phyloP scores from a whole-genome alignment of 2,797 vertebrate species.

The Sitta carolinensis region DNA sequence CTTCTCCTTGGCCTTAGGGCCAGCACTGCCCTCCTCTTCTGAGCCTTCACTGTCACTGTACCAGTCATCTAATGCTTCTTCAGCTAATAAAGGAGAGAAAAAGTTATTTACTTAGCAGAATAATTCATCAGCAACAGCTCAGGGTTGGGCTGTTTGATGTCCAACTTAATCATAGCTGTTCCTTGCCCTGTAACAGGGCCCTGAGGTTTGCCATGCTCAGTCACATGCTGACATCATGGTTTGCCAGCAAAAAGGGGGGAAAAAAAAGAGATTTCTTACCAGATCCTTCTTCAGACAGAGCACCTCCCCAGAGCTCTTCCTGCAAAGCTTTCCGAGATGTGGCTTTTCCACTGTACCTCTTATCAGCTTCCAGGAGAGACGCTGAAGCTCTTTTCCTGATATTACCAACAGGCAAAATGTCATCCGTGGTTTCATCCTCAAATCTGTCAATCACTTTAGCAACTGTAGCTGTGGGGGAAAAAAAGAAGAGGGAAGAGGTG shows the following conservation, averaged over 20 bases:
- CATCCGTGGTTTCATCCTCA: slow-evolving; percentile 77
- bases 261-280: slow-evolving; percentile 54
- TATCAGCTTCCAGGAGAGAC: slow-evolving; percentile 83
- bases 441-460: slow-evolving; percentile 88
- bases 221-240: not conserved
- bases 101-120: not conserved
- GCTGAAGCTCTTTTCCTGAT: slow-evolving; percentile 78
- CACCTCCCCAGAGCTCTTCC: slow-evolving; percentile 78
- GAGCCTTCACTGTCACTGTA: slow-evolving; percentile 35
- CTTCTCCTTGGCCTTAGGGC: slow-evolving; percentile 7
- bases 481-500: not conserved
- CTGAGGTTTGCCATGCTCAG: not conserved
- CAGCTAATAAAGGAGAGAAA: slow-evolving; percentile 21
- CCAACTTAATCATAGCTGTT: not conserved
- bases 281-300: slow-evolving; percentile 67
- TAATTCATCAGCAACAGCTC: not conserved
- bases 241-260: not conserved
- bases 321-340: slow-evolving; percentile 83
- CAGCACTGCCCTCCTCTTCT: slow-evolving; percentile 20
- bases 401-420: slow-evolving; percentile 63
- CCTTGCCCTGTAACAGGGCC: not conserved
- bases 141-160: not conserved
- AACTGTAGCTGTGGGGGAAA: slow-evolving; percentile 77
- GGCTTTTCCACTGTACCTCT: slow-evolving; percentile 85
- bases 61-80: slow-evolving; percentile 56